Percentiles rank a stretch among this genome's conserved stretches.
These are phyloP conservation scores for Hydriomena furcata DNA, from an alignment of 2,888 invertebrate species.

Conservation along the genomic window DNA sequence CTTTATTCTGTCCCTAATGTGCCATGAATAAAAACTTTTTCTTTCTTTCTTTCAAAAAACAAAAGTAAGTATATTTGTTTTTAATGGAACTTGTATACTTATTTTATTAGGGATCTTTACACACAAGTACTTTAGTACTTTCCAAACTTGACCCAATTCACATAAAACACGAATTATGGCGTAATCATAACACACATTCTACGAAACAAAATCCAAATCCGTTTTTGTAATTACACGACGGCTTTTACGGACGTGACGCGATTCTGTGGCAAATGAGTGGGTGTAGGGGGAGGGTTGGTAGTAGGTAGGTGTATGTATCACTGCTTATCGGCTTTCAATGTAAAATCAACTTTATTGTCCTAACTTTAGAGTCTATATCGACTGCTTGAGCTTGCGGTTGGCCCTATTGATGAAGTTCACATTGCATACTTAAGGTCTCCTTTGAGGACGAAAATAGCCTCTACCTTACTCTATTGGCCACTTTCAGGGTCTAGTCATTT, in stretches of 20 bases:
- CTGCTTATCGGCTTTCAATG: background rate
- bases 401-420: too few relatives aligned
- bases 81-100: too few relatives aligned
- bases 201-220: conserved; percentile 44
- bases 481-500: too few relatives aligned
- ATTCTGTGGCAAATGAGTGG: conserved; percentile 50
- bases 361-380: background rate
- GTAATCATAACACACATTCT: conserved; percentile 33
- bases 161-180: conserved; percentile 15
- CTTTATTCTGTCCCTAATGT: too few relatives aligned
- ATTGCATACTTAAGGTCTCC: too few relatives aligned
- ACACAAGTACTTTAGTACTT: too few relatives aligned
- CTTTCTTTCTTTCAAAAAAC: too few relatives aligned
- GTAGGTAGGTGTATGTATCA: conserved; percentile 7
- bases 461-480: too few relatives aligned
- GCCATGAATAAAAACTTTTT: too few relatives aligned
- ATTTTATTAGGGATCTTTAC: too few relatives aligned
- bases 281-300: conserved; percentile 24
- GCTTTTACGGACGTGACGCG: conserved; percentile 51
- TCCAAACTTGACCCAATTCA: conserved; percentile 5
- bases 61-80: too few relatives aligned
- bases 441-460: too few relatives aligned
- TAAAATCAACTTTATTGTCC: conserved; percentile 1
- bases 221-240: conserved; percentile 55
- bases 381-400: background rate